A percentile compares a stretch with the other conserved stretches of the same genome.
Conservation (phyloP, 30 jellyfish, hydroid and myxozoan species). For the Euphysa ruthae region DNA sequence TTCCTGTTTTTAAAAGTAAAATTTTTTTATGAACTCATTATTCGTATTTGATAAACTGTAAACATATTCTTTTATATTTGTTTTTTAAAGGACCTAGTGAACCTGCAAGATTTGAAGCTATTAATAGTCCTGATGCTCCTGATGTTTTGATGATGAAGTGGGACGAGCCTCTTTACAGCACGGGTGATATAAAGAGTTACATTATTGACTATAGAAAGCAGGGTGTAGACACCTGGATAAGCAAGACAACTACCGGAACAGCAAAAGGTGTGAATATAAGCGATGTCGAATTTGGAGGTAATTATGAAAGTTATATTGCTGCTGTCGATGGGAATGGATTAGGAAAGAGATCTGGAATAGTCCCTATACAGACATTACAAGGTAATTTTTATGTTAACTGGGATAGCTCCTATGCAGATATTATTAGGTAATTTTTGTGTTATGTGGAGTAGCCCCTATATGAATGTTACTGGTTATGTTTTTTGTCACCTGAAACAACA, state of each 20-base stretch:
- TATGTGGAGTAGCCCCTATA: neutral
- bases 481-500: too few species aligned
- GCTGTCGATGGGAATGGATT: conserved; percentile 54
- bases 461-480: too few species aligned
- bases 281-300: conserved; percentile 13
- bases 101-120: conserved; percentile 37
- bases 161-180: conserved; percentile 44
- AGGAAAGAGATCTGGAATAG: conserved; percentile 44
- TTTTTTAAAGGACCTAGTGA: conserved; percentile 46
- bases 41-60: neutral
- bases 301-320: conserved; percentile 31
- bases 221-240: conserved; percentile 20
- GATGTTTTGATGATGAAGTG: conserved; percentile 49
- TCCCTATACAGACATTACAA: too few species aligned
- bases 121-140: conserved; percentile 42
- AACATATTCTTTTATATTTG: neutral
- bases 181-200: conserved; percentile 42
- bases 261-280: conserved; percentile 23
- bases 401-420: too few species aligned
- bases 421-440: neutral
- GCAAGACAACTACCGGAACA: conserved; percentile 32
- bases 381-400: too few species aligned
- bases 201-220: conserved; percentile 25
- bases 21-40: neutral
- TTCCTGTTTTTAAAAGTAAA: neutral